These are phyloP conservation scores for Oscheius sp. DNA, from an alignment of 1,140 invertebrate genomes.

Conservation along the genomic window DNA sequence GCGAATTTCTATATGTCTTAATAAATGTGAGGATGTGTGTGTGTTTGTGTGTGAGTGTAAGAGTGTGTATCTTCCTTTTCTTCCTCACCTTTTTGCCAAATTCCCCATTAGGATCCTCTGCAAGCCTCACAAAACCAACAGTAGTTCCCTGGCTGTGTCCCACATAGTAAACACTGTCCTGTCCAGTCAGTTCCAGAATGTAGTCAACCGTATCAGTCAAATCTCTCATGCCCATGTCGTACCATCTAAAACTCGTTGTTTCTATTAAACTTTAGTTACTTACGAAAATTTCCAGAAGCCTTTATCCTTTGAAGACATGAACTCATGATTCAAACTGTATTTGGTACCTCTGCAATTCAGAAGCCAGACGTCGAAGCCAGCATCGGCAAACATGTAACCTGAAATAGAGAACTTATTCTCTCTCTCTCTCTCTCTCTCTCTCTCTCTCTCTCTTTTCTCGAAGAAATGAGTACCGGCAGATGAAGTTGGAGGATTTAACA, in stretches of 20 bases:
- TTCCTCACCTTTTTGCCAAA: background rate
- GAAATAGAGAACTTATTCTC: background rate
- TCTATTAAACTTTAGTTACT: background rate
- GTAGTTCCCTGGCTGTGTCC: constrained; percentile 65
- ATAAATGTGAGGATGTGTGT: too few species aligned
- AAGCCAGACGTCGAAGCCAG: constrained; percentile 75
- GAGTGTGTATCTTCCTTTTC: too few species aligned
- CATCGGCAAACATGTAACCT: constrained; percentile 69
- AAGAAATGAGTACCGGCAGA: background rate
- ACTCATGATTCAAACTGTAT: constrained; percentile 67
- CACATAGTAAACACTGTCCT: constrained; percentile 60
- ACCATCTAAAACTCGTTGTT: constrained; percentile 67
- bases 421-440: too few species aligned
- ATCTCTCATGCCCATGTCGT: constrained; percentile 74
- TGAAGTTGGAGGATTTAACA: constrained; percentile 68
- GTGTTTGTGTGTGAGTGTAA: too few species aligned
- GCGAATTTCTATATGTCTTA: too few species aligned
- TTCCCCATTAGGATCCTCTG: constrained; percentile 27
- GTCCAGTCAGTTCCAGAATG: constrained; percentile 64
- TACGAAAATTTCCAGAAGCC: constrained; percentile 61
- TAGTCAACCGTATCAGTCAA: constrained; percentile 71
- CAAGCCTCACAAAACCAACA: constrained; percentile 62
- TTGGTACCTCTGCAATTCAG: constrained; percentile 70
- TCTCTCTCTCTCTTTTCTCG: background rate
- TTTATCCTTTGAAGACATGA: constrained; percentile 36